Base-by-base conservation (phyloP, 2,113 vertebrate genomes). In the Rattus rattus region DNA sequence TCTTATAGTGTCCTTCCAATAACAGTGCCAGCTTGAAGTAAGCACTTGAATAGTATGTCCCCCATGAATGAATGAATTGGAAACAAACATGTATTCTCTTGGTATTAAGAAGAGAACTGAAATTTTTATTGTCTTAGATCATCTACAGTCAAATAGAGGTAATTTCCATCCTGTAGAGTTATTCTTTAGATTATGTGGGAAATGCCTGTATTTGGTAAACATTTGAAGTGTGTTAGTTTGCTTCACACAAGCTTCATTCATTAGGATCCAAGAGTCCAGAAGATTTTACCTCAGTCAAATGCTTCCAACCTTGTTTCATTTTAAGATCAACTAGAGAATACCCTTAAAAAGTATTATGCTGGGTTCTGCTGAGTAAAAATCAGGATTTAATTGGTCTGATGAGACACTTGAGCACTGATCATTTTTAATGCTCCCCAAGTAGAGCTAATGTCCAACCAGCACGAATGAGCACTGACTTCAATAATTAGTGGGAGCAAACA, bases 361-460 rank as follows among this genome's bases (percentile, higher is more conserved):
- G 28, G 39, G 20, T 84, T 96, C 69, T 85, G 12, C 56, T 49
- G 54, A 9, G 14, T 52, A 56, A n/a, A 97, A 43, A 69, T 91
- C 84, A 49, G 85, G 70, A 90, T 75, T 80, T 96, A 88, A 88
- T 94, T 94, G 94, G 47, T 39, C 59, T 96, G 33, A 4, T 80
- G 22, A 73, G 61, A 91, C 1, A 9, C 49, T 80, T 88, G 52
- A 79, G 56, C 39, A 69, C 0, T 92, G 52, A 79, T 89, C 43
- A 77, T 88, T 94, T 97, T 92, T 92, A 91, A 95, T 91, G 59
- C 20, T 95, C 52, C 56, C 52, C n/a, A 80, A 22, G 85, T 96
- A 33, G n/a, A 8, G 52, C 61, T 91, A 86, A 90, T 5, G 12
- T 43, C n/a, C 65, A 93, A 33, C n/a, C 72, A 56, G 14, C 30